Evolutionary conservation across 2,888 invertebrate species (phyloP), one percentile per base, ranked within the genome.

Genomic region (Crioceris asparagi): DNA sequence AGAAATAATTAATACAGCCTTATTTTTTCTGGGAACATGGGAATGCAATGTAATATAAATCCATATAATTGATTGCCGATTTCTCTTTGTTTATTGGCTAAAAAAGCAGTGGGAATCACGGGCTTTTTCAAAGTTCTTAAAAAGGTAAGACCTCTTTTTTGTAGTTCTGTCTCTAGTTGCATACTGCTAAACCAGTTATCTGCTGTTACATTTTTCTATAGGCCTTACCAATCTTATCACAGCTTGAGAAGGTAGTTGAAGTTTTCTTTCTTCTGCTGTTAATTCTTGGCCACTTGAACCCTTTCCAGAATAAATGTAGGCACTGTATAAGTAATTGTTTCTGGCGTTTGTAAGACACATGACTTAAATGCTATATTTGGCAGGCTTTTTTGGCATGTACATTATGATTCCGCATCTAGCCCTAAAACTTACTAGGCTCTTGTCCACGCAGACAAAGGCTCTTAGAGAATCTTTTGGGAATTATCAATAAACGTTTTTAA

Each of bases 301-400:
- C 5, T 32, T 36, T 17, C 36, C 36, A 11, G 14, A 31, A 19
- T 36, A 36, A 19, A 36, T 36, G 19, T 36, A 36, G 15, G 18
- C 35, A 27, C 6, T 35, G 15, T 26, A 35, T 11, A 35, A 27
- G 29, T 35, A 35, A 26, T 30, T 25, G 4, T 36, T 38, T 15
- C 34, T 35, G 11, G 38, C 38, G 35, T 38, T 34, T 17, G 38
- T 36, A 17, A 36, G 33, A 26, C 38, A 38, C 21, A 35, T 36
- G 16, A 38, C 35, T 26, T 38, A 23, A 5, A 36, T 35, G 17
- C 38, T 23, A 18, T 36, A 34, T 38, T 38, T 36, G n/a, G 33
- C 38, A 35, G 37, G 32, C 17, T 33, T 32, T n/a, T n/a, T n/a
- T n/a, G n/a, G n/a, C n/a, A n/a, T n/a, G n/a, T n/a, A n/a, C n/a